Conservation (phyloP, 2,797 vertebrate genomes). For the Leptoclinus maculatus region DNA sequence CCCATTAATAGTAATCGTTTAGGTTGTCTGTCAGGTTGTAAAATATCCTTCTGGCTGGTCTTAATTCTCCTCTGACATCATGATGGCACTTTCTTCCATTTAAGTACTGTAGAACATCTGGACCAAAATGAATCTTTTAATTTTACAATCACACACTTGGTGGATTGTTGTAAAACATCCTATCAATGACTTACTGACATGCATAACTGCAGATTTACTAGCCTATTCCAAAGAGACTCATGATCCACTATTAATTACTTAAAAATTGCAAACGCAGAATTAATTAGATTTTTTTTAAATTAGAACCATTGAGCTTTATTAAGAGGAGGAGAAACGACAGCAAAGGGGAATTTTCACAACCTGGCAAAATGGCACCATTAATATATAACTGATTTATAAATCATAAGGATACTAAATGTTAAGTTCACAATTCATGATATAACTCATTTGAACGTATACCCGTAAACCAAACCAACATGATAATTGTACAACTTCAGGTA, state of each 20-base stretch:
- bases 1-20: neutral
- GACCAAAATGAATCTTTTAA: neutral
- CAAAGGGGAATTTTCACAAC: neutral
- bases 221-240: neutral
- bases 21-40: neutral
- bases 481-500: neutral
- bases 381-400: neutral
- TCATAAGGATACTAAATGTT: neutral
- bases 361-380: neutral
- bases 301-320: neutral
- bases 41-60: neutral
- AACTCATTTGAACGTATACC: neutral
- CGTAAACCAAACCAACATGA: neutral
- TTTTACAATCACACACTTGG: neutral
- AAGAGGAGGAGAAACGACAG: neutral
- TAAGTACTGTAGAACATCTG: neutral
- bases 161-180: neutral
- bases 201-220: neutral
- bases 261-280: neutral
- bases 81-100: no score
- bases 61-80: neutral
- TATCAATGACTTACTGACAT: neutral
- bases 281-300: neutral
- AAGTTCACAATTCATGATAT: neutral
- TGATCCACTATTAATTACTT: neutral